Base-by-base conservation (phyloP, 2,797 vertebrate genomes). In the Calcarius lapponicus region DNA sequence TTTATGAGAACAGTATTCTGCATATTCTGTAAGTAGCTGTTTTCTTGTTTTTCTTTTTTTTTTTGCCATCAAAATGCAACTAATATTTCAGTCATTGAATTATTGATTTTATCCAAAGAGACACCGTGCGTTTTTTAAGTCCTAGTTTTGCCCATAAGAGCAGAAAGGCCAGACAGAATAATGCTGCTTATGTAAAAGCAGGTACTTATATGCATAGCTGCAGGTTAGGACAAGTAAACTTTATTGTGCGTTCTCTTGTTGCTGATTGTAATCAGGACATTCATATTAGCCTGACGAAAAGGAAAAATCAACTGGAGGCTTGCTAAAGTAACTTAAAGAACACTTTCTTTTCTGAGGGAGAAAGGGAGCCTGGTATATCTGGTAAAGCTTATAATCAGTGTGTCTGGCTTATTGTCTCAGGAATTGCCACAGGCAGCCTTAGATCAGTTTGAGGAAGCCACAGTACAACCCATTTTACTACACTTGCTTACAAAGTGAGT, bases 221-320 rank as follows among this genome's bases (percentile, higher is more conserved):
- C 90, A 94, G 93, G 95, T 97, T 88, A 92, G 74, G 71, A 80
- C 95, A 96, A 74, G 96, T 74, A 82, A 88, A 88, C 13, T 92
- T 95, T 82, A 94, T 93, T 95, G 90, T 96, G 80, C 42, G 20
- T 95, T 85, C 61, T 93, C 48, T 86, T 86, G 45, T 73, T 95
- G 83, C 57, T 90, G 88, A 94, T 95, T 78, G 64, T 89, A 96
- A 95, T 95, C 80, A 69, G 53, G 71, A 80, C 56, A 50, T 88
- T 92, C 56, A 73, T 76, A 57, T 84, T 95, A 95, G 42, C 67
- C 57, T 43, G 67, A 78, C 80, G 17, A 87, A 94, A 94, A 92
- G 51, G n/a, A 79, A 79, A 84, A 91, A 90, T 76, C 73, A 57
- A 17, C 67, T 8, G 14, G 65, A 71, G 57, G 50, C 69, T 95